Evolutionary conservation across 2,888 invertebrate species (phyloP).

Genomic region (Drosophila kuntzei): DNA sequence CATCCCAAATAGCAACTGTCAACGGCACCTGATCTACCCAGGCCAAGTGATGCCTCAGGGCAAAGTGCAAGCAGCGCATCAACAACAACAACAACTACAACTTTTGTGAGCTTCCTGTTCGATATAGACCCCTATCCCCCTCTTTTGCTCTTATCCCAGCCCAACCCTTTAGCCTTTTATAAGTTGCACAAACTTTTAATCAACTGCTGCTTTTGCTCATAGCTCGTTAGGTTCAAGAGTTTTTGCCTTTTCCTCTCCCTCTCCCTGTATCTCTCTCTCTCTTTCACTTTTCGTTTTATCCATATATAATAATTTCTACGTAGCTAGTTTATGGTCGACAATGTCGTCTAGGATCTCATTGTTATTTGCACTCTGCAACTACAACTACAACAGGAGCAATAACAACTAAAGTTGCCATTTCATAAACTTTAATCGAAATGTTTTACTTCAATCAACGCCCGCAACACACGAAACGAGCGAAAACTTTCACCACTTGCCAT

Average conservation of each 20-base stretch:
- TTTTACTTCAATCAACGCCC: constrained; percentile 79
- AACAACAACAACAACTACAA: constrained; percentile 44
- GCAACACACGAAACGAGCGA: constrained; percentile 54
- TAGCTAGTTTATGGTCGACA: constrained; percentile 69
- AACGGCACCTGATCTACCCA: constrained; percentile 70
- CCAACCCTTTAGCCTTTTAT: constrained; percentile 47
- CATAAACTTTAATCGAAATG: constrained; percentile 82
- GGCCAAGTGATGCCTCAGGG: constrained; percentile 51
- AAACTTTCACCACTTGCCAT: constrained; percentile 79
- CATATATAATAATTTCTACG: constrained; percentile 74
- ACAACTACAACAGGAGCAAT: constrained; percentile 22
- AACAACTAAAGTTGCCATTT: constrained; percentile 68
- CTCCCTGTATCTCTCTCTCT: not conserved
- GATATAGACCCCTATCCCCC: constrained; percentile 28
- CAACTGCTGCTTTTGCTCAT: constrained; percentile 69
- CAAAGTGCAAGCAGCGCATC: constrained; percentile 61
- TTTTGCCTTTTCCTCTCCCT: constrained; percentile 17
- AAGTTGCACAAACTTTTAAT: constrained; percentile 76
- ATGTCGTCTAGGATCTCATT: constrained; percentile 57
- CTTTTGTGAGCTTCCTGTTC: constrained; percentile 55
- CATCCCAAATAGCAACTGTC: constrained; percentile 61
- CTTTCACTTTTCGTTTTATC: constrained; percentile 16
- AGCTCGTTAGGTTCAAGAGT: constrained; percentile 54
- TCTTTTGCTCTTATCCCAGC: not conserved
- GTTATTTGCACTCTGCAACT: constrained; percentile 56